Base-by-base conservation (phyloP, 2,888 invertebrate species). In the Sesamia inferens region DNA sequence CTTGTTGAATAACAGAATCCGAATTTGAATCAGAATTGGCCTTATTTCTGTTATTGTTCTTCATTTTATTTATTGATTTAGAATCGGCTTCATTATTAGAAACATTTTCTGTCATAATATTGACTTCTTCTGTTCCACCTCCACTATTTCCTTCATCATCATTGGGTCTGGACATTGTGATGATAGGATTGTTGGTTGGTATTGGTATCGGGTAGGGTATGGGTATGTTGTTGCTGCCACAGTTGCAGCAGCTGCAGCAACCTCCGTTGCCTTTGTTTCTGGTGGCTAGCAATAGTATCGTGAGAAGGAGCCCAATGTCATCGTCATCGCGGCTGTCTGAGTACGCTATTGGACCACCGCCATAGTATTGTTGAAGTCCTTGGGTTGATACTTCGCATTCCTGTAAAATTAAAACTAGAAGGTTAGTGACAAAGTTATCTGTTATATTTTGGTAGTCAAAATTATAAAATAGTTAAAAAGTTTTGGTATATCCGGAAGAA, bases 161-260 rank as follows among this genome's bases (percentile, higher is more conserved):
- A 13, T 78, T 72, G 5, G 78, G n/a, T 5, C 66, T 64, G 0
- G 42, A 16, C 10, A 71, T 74, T 6, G 74, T 86, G 13, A 93
- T 90, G n/a, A 93, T 82, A 0, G 92, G 88, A 65, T 87, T 92
- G 68, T 91, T 93, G 0, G 89, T 93, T 0, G 93, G 92, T 24
- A 93, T 83, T 0, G 93, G 90, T 73, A 94, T 92, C 0, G 94
- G 94, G 66, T 89, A 93, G 0, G 94, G 94, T 54, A 94, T 87
- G 0, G 93, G 93, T 14, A 93, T 87, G 39, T 84, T 91, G 62
- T 82, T 82, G 24, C 84, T 85, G 13, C 88, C 79, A 66, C 90
- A 89, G 66, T 85, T 87, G 71, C 89, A 89, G 71, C 90, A 90
- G 44, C 92, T 87, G 47, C 89, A 85, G 24, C 88, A 76, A 16